Base-by-base conservation (phyloP, 2,113 vertebrate species). In the Petrocephalus microphthalmus region DNA sequence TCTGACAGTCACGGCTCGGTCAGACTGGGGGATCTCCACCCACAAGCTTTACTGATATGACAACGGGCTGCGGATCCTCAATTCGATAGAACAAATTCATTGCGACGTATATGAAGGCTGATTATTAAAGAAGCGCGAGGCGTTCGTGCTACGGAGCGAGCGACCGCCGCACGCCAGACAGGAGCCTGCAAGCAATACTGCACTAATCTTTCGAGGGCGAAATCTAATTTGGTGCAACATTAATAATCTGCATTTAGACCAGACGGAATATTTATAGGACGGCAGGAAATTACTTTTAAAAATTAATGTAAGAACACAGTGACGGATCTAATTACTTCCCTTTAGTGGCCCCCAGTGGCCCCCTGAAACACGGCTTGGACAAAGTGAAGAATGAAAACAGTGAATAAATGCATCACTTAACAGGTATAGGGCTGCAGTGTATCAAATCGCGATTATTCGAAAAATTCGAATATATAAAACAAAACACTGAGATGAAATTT, bases 261-360 rank as follows among this genome's bases (percentile, higher is more conserved):
- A 85, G 84, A 85, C 49, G 25, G 84, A 85, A 85, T 85, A 85
- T 85, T 85, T 85, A 85, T 85, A 85, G 51, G 84, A 54, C 84
- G 52, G 84, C 47, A 85, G 84, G 84, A 85, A 85, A 85, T 85
- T 85, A 85, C 84, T 54, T 54, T 85, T 52, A 85, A 85, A 85
- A 85, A 85, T 85, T 85, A 52, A 85, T 85, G 84, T 85, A 85
- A 85, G 84, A 54, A 54, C 84, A 85, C 84, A 85, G 5, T 85
- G 84, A 54, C 84, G n/a, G 25, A 85, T 85, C 25, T 85, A 85
- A 85, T 85, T 85, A 85, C 52, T 85, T 85, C 25, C 15, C 52
- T 54, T 85, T 54, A 54, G 52, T 54, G 25, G 51, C 52, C 22
- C 49, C 33, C n/a, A 29, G 84, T 85, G 51, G 52, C n/a, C 52